Base-by-base conservation (phyloP, 2,113 vertebrate genomes). In the Dissostichus mawsoni region DNA sequence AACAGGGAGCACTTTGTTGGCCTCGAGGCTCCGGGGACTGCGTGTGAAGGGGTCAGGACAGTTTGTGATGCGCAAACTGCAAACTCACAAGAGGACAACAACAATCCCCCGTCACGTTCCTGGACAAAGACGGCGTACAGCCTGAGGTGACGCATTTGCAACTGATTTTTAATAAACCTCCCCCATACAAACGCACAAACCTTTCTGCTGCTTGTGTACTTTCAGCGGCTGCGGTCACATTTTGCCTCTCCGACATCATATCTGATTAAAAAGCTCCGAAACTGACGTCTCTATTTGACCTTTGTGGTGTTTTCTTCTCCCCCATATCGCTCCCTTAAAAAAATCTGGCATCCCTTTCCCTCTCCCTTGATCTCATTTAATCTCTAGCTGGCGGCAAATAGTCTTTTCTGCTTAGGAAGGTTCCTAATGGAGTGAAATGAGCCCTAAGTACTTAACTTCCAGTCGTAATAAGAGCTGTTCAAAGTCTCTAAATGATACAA, bases 1-100 rank as follows among this genome's bases (percentile, higher is more conserved):
- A 81, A 88, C 77, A 90, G 80, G 73, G 80, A 68, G 77, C 68
- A 78, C 85, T 92, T 92, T 87, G 89, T 91, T 82, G 69, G 16
- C 61, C 1, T 58, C 29, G 3, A 10, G 51, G 73, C 75, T 90
- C 90, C 79, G 33, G 12, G 58, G 88, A 71, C 78, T 44, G 41
- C 20, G 69, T 47, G 83, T 76, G 75, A 89, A 65, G 44, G 23
- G 71, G 82, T 59, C 63, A 63, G 71, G 78, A 81, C 69, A 41
- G 36, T 41, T 41, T 77, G 57, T 11, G 61, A 69, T 57, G 67
- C 36, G 14, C 74, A 71, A 88, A 89, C 53, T 59, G 56, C 44
- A 81, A 83, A 81, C 82, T 90, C 79, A 80, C 82, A 83, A 53
- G 66, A 56, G 53, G 18, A 65, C 72, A 81, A 57, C 51, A 68